A percentile compares a stretch with the other conserved stretches of the same genome.
Conservation (phyloP, 2,888 invertebrate species). For the Adelognathus sp. region DNA sequence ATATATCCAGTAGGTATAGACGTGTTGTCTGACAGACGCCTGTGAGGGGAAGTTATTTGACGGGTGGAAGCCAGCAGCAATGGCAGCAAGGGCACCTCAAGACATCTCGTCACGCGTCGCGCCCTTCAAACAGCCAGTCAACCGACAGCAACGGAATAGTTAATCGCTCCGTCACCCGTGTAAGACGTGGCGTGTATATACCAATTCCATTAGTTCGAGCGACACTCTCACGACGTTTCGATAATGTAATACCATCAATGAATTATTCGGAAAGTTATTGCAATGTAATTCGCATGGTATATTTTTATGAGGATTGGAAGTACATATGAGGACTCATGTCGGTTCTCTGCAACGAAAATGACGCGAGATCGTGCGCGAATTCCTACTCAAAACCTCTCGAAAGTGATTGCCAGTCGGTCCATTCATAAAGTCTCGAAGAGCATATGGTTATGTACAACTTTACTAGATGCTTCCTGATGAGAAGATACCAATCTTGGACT, state of each 20-base stretch:
- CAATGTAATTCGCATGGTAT: neutral
- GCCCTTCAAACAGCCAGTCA: conserved; percentile 22
- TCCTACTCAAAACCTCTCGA: too few species aligned
- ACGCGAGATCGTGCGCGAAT: too few species aligned
- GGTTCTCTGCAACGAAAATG: too few species aligned
- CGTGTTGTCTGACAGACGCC: conserved; percentile 9
- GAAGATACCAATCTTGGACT: too few species aligned
- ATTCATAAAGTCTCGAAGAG: too few species aligned
- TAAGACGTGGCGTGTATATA: neutral
- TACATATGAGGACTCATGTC: too few species aligned
- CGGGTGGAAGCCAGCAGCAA: neutral
- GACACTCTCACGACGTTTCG: neutral
- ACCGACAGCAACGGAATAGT: conserved; percentile 24
- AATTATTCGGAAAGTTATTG: neutral
- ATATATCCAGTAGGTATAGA: neutral
- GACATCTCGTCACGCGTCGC: conserved; percentile 40
- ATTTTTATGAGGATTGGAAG: too few species aligned
- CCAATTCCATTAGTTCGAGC: conserved; percentile 27
- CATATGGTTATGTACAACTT: too few species aligned
- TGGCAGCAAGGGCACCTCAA: neutral
- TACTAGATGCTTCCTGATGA: too few species aligned
- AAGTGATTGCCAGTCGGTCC: too few species aligned
- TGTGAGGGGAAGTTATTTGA: neutral
- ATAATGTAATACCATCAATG: neutral
- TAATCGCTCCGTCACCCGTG: conserved; percentile 17